Percentiles rank a stretch among this genome's conserved stretches.
These are phyloP conservation scores for Achatina immaculata DNA, from an alignment of 1,140 invertebrate genomes.

Conservation along the genomic window DNA sequence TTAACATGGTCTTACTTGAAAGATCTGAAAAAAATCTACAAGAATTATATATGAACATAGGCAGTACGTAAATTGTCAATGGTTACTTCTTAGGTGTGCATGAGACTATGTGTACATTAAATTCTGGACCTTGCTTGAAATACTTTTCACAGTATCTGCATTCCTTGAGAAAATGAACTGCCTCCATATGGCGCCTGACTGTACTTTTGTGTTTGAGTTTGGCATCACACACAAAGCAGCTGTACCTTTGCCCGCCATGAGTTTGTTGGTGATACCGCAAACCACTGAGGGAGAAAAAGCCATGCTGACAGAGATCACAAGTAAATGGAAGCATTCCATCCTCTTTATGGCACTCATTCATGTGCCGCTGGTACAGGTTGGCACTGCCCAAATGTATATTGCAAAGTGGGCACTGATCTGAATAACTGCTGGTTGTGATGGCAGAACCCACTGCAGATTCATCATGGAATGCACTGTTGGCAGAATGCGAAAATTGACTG, in stretches of 20 bases:
- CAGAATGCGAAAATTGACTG: background rate
- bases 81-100: constrained; percentile 2
- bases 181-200: constrained; percentile 27
- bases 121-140: constrained; percentile 29
- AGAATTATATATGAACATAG: too few relatives aligned
- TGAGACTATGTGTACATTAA: constrained; percentile 24
- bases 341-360: constrained; percentile 25
- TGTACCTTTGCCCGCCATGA: constrained; percentile 3
- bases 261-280: constrained; percentile 11
- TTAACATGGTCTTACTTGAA: too few relatives aligned
- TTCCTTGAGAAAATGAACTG: constrained; percentile 30
- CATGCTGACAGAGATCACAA: constrained; percentile 24
- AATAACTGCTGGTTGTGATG: background rate
- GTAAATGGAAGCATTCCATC: constrained; percentile 30
- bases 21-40: too few relatives aligned
- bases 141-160: constrained; percentile 26
- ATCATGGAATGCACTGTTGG: background rate
- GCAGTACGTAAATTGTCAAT: too few relatives aligned
- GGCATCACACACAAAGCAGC: constrained; percentile 32
- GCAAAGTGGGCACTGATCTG: constrained; percentile 14
- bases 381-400: background rate
- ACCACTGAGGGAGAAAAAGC: constrained; percentile 23
- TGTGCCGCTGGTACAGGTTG: constrained; percentile 1
- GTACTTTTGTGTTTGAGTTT: constrained; percentile 34
- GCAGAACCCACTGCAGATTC: background rate